Evolutionary conservation across 1,140 invertebrate species (phyloP), one percentile per base, ranked within the genome.

Genomic region (Matsumurasca onukii): DNA sequence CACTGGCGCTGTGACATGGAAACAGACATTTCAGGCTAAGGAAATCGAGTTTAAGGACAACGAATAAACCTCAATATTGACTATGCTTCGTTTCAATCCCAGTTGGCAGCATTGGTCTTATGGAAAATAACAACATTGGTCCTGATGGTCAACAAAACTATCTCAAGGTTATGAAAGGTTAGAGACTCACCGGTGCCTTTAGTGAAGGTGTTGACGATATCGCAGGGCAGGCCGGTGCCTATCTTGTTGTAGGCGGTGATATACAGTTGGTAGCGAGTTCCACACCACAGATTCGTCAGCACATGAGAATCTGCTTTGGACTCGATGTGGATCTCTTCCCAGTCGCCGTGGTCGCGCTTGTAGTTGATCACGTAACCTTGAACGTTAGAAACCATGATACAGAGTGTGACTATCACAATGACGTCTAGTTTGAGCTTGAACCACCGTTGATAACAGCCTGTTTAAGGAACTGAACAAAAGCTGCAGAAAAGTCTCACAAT

Each of bases 241-340:
- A 95, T 93, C 76, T 90, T 87, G 80, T 95, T 95, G 77, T 90
- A 93, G 3, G 93, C 93, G 0, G 91, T 94, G 59, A 95, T 88
- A 77, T 93, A 95, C 49, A 95, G 83, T 75, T 94, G 90, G 77
- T 95, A 95, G 3, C 88, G 85, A 0, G 91, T 94, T 9, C 93
- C 93, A 76, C 93, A 95, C 86, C 89, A 91, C n/a, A 95, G 79
- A 77, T 91, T 90, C 31, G 88, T 86, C 31, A 93, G 77, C 66
- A 92, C 84, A 77, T 91, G 89, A 66, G 89, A 89, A 52, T 89
- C 89, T 3, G 86, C 88, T 67, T 90, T 89, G 24, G 90, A 86
- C 49, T 91, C 89, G 49, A 92, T 87, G 75, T 92, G 91, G 65
- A 92, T 80, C 78, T 94, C 91, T 77, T 94, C 91, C 91, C 91